A percentile compares a stretch with the other conserved stretches of the same genome.
These are phyloP conservation scores for Mactromeris polynyma DNA, from an alignment of 2,888 invertebrate genomes.

Conservation along the genomic window DNA sequence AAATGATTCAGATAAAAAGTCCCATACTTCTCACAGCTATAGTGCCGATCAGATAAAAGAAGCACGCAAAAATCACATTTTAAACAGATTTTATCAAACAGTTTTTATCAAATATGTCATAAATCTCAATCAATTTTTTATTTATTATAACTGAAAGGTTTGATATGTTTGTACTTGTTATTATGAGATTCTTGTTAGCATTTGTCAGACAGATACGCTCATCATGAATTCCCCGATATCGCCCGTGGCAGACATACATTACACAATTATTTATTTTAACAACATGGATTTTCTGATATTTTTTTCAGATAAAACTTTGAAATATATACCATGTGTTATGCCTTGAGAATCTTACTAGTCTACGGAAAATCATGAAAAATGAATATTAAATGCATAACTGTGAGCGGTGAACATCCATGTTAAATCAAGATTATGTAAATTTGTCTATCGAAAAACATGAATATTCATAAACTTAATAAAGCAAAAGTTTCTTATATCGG, in stretches of 20 bases:
- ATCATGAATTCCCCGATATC: neutral
- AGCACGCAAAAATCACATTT: neutral
- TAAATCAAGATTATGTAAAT: too few species aligned
- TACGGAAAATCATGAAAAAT: neutral
- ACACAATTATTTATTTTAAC: neutral
- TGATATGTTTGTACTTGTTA: neutral
- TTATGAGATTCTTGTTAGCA: neutral
- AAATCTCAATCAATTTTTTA: neutral
- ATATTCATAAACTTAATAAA: too few species aligned
- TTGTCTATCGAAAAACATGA: too few species aligned
- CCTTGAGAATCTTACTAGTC: neutral
- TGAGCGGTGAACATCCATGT: too few species aligned
- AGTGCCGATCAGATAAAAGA: neutral
- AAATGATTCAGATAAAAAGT: too few species aligned
- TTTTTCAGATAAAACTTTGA: neutral
- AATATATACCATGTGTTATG: neutral
- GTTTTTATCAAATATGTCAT: neutral
- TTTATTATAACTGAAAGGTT: neutral
- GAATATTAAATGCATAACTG: neutral
- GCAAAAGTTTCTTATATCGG: too few species aligned
- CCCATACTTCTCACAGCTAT: neutral
- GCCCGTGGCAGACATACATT: neutral
- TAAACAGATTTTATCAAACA: neutral
- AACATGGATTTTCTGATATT: neutral
- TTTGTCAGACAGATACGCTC: neutral